Evolutionary conservation across 2,113 vertebrate genomes (phyloP), one percentile per base, ranked within the genome.

Genomic region (Salvelinus alpinus): DNA sequence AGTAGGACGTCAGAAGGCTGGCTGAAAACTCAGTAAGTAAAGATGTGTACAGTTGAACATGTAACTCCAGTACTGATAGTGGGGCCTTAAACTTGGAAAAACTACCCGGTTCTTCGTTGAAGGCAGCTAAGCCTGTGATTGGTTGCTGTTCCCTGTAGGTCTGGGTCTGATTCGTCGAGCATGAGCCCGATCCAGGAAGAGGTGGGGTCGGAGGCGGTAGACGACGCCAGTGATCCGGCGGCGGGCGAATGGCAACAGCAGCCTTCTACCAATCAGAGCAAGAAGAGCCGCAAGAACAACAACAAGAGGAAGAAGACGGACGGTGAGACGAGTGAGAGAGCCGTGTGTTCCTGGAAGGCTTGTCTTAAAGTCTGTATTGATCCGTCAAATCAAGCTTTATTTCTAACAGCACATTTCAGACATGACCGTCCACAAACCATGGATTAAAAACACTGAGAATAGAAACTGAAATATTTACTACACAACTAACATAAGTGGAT

Each of bases 291-390:
- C 84, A 96, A 94, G 79, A n/a, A n/a, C n/a, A 89, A 93, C 78
- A 89, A 93, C 78, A 96, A 95, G 87, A 96, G 94, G 80, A 93
- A 93, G 71, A 95, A 95, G 88, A 85, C 90, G 64, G 94, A 95
- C 86, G 96, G 96, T 96, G 79, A 9, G 79, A 20, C 9, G 29
- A n/a, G 68, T 4, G 68, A 34, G 27, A 16, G 27, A 8, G 0
- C 4, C n/a, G 0, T 2, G n/a, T 48, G 44, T 22, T 48, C 54
- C n/a, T 11, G 47, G 1, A 47, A 51, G n/a, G 13, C 20, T 27
- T 4, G 31, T 34, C 7, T 34, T 34, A 34, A 34, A 34, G 5
- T 34, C 6, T 34, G 5, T 34, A 7, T 34, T 34, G 34, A 6
- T 7, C 34, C 34, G 7, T 34, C 34, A 34, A 34, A 34, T 34